A percentile compares a stretch with the other conserved stretches of the same genome.
phyloP scores from a whole-genome alignment of 2,113 vertebrate genomes.

The Jaculus jaculus region DNA sequence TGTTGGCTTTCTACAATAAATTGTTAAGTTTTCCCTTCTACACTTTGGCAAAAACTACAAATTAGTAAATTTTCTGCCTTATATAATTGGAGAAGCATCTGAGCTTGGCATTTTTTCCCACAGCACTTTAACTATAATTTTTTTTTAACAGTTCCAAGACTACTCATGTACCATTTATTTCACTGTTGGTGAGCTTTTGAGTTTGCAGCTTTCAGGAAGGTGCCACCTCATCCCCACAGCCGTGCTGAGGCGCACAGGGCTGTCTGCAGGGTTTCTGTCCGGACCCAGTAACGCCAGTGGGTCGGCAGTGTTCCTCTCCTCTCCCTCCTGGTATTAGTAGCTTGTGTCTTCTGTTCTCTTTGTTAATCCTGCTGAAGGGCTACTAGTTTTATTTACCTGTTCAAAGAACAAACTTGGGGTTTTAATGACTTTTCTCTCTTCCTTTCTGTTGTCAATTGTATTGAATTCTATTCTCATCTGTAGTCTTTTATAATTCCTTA shows the following conservation, averaged over 20 bases:
- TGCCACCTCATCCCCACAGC: neutral
- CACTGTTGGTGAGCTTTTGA: neutral
- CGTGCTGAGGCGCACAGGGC: neutral
- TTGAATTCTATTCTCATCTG: neutral
- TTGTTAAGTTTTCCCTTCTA: neutral
- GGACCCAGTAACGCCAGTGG: neutral
- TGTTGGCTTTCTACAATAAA: neutral
- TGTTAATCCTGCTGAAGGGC: neutral
- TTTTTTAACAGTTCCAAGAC: neutral
- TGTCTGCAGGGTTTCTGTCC: neutral
- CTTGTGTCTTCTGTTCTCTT: neutral
- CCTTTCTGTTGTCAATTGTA: neutral
- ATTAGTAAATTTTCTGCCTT: constrained; percentile 5
- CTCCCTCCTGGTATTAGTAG: neutral
- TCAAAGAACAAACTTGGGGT: neutral
- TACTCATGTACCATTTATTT: neutral
- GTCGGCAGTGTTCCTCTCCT: neutral
- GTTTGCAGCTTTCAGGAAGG: neutral
- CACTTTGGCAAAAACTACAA: neutral
- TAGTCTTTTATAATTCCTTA: neutral
- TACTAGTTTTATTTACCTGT: neutral
- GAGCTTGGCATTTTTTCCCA: neutral
- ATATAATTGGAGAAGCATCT: neutral
- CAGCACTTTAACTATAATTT: constrained; percentile 10
- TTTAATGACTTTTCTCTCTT: neutral